Evolutionary conservation across 2,888 invertebrate species (phyloP), one percentile per base, ranked within the genome.

Genomic region (Tipula helvola): DNA sequence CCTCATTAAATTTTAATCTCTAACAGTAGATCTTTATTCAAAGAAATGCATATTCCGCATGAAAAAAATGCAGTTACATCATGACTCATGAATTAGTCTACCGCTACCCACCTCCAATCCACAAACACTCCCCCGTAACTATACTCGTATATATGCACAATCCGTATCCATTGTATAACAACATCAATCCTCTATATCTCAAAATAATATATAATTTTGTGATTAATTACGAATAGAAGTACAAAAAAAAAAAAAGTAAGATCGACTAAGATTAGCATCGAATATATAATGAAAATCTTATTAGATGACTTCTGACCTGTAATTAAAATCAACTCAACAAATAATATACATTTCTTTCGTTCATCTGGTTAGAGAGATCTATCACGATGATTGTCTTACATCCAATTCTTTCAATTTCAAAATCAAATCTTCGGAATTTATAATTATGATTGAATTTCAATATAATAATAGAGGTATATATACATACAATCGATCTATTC

Each of bases 251-350:
- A 71, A 71, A 28, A 71, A 71, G 71, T 71, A 71, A 71, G 71
- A 71, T 71, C 28, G 71, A 71, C n/a, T 71, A 28, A 71, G 71
- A 71, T 71, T 71, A 71, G 71, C 71, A 71, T 71, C 71, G 28
- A 71, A 28, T 71, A 71, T 10, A 71, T 71, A 71, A 71, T 28
- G 71, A 71, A 71, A 71, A 71, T 71, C 71, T 71, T 71, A 71
- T 71, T 71, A 71, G 71, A 71, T 71, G 71, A 71, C 71, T 71
- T 71, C 28, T 71, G 71, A 71, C 71, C 71, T 71, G 71, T 71
- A 71, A 71, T 71, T 71, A 71, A 71, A 71, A 71, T 71, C 71
- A 71, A 71, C 71, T 71, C 71, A 71, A 71, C 71, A 71, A 71
- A 71, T 71, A 71, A 71, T 71, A 71, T 71, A 71, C 71, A 71